Base-by-base conservation (phyloP, 2,797 vertebrate genomes). In the Notoglanidium macrostoma region DNA sequence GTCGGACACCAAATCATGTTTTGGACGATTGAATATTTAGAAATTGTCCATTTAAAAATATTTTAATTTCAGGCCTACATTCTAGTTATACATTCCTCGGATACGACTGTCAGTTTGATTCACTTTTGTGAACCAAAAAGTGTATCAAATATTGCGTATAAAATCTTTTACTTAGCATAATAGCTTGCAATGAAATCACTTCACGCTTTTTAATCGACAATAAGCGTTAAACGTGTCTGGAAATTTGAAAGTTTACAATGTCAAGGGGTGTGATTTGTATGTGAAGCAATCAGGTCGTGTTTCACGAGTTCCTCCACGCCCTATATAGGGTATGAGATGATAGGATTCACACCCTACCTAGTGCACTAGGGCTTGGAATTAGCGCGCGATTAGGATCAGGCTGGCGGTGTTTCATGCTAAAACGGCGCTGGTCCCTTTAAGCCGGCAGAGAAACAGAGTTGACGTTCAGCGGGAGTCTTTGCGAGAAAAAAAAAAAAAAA, bases 391-490 rank as follows among this genome's bases (percentile, higher is more conserved):
- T 15, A 15, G 23, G 78, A 80, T 15, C 0, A 0, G 55, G 19
- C 10, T 2, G 29, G 3, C 40, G 32, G 15, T 61, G n/a, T 63
- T 63, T n/a, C 19, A 26, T 1, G 23, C 23, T 81, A n/a, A 81
- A 78, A 63, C 23, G 3, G 57, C 12, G 35, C 40, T 40, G 79
- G 79, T 46, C 79, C 79, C 79, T 81, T 81, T 81, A 81, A 81
- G 79, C 79, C 35, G 79, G 14, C 23, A 46, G 21, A 81, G 79
- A 81, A 63, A 63, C 79, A 26, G 65, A 63, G 7, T 55, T 44
- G 83, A 74, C 83, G 87, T 76, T 85, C 83, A 85, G 83, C 68
- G 54, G 83, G 83, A 85, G 68, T 59, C 54, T 74, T 19, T 61
- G 26, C 83, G 21, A 59, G 1, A 55, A 35, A 72, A 15, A 35